A percentile compares a stretch with the other conserved stretches of the same genome.
phyloP scores from a whole-genome alignment of 2,113 vertebrate species.

The Ctenodactylus gundi region DNA sequence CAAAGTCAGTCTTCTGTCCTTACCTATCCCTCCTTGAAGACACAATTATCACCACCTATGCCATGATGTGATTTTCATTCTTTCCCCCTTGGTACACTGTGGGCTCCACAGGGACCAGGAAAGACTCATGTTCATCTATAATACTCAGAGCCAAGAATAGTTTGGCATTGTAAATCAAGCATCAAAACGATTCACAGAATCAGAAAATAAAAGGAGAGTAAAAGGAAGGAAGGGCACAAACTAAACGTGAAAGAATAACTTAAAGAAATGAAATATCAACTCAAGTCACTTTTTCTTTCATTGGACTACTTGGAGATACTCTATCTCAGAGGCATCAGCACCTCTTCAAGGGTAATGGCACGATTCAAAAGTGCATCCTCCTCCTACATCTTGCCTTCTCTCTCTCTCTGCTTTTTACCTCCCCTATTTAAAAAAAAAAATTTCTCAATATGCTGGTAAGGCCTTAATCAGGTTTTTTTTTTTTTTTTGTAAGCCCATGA shows the following conservation, averaged over 20 bases:
- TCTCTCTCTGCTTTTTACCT: background rate
- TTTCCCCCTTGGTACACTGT: background rate
- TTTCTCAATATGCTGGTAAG: background rate
- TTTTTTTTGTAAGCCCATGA: background rate
- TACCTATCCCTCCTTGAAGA: rapidly evolving
- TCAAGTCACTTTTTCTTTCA: background rate
- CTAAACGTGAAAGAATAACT: background rate
- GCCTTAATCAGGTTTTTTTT: no score
- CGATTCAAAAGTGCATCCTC: background rate
- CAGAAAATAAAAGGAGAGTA: background rate
- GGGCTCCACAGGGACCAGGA: background rate
- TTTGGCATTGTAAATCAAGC: background rate
- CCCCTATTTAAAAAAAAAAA: constrained; percentile 24
- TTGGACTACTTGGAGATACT: background rate
- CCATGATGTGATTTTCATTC: background rate
- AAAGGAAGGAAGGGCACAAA: background rate
- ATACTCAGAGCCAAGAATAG: background rate
- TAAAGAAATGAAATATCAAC: background rate
- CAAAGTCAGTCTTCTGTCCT: background rate
- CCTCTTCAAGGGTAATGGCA: background rate
- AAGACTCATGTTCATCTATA: background rate
- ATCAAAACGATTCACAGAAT: background rate
- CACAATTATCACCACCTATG: rapidly evolving
- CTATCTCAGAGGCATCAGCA: background rate
- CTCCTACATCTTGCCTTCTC: background rate